These are phyloP conservation scores for Apostichopus parvimensis DNA, from an alignment of 35 echinoderm and acorn worm species.

Conservation along the genomic window DNA sequence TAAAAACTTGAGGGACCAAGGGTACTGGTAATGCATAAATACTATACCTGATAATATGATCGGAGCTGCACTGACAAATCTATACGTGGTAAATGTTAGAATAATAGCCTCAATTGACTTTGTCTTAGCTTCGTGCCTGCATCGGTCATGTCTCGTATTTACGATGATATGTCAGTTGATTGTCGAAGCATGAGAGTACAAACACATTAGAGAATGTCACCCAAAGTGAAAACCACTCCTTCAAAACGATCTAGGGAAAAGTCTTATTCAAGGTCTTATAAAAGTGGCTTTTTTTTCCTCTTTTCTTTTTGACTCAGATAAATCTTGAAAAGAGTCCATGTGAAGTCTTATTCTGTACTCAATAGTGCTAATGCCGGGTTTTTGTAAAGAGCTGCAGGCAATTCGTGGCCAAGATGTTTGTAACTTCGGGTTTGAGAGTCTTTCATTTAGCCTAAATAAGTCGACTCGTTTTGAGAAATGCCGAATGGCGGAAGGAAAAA, in stretches of 20 bases:
- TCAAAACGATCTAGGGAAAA: background rate
- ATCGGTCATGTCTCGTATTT: slow-evolving; percentile 7
- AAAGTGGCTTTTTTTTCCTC: background rate
- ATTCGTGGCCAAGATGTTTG: too few relatives aligned
- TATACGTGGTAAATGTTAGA: slow-evolving; percentile 12
- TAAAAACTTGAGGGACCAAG: too few relatives aligned
- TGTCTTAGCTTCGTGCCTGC: background rate
- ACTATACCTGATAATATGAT: too few relatives aligned
- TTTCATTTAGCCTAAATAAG: too few relatives aligned
- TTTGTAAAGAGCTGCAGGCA: background rate
- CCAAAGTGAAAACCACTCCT: background rate
- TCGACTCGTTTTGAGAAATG: too few relatives aligned
- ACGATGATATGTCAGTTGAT: slow-evolving; percentile 25
- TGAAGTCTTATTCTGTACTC: background rate
- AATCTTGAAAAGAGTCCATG: background rate
- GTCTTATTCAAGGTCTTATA: background rate
- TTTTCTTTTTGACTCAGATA: background rate
- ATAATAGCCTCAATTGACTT: slow-evolving; percentile 16
- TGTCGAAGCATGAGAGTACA: slow-evolving; percentile 44
- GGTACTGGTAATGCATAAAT: too few relatives aligned
- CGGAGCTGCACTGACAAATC: too few relatives aligned
- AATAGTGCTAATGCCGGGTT: background rate
- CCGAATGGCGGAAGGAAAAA: too few relatives aligned
- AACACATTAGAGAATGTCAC: slow-evolving; percentile 34
- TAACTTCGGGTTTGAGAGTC: too few relatives aligned